Evolutionary conservation across 2,113 vertebrate genomes (phyloP).

Genomic region (Sakesphorus luctuosus): DNA sequence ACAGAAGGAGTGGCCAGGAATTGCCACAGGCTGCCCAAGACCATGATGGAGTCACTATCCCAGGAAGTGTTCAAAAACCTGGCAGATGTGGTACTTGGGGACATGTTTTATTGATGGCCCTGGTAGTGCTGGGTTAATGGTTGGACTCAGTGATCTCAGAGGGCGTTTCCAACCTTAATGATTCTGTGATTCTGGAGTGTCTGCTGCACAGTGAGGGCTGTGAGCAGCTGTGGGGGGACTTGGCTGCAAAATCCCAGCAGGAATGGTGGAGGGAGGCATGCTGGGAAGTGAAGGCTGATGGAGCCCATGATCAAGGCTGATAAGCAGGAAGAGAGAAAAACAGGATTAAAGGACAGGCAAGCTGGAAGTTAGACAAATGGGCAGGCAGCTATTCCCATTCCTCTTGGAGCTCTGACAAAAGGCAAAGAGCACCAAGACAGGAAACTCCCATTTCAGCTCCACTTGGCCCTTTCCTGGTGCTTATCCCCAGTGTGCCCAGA

Average conservation of each 20-base stretch:
- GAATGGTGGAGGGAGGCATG: accelerated
- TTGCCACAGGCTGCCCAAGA: background rate
- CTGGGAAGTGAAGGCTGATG: background rate
- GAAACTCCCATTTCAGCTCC: background rate
- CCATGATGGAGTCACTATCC: background rate
- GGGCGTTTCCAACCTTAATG: background rate
- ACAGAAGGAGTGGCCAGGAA: background rate
- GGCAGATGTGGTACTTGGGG: background rate
- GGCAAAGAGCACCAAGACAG: background rate
- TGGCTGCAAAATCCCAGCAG: background rate
- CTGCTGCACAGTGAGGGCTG: background rate
- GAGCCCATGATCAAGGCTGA: background rate
- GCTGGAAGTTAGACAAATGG: background rate
- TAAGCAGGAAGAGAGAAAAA: background rate
- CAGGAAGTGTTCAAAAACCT: background rate
- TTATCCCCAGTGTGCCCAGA: background rate
- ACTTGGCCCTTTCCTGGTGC: background rate
- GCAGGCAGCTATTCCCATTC: background rate
- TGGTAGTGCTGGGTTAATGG: background rate
- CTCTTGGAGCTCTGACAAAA: background rate
- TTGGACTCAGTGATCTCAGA: background rate
- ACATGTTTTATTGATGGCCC: background rate
- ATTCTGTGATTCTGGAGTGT: background rate
- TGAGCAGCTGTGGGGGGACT: background rate
- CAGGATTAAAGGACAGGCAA: background rate